Base-by-base conservation (phyloP, 2,888 invertebrate genomes). In the Calliphora vomitoria region DNA sequence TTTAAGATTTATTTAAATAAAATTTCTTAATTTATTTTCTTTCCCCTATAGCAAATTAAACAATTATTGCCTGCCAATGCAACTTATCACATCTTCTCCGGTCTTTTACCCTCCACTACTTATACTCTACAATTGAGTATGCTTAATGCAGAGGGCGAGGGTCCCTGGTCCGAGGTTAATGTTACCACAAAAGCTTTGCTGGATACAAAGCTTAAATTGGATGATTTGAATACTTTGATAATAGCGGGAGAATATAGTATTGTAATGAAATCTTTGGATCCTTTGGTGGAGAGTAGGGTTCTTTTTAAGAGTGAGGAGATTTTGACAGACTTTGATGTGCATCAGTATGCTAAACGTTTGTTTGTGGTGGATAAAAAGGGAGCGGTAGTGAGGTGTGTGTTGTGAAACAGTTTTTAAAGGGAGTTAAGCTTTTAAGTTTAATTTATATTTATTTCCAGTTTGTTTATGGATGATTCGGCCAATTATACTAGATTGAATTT, bases 121-220 rank as follows among this genome's bases (percentile, higher is more conserved):
- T 98, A 98, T 92, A 95, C 95, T 8, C 95, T 98, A n/a, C 95
- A 96, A 15, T 95, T 98, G 31, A 95, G 96, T 3, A 97, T 97
- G 96, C 95, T 96, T 89, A 98, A 98, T 91, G 95, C 95, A 2
- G 95, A 96, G 44, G 98, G 98, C 3, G 96, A 96, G 90, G 97
- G 98, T 3, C 98, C 98, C 0, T 93, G 95, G 6, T 96, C 96
- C 0, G 94, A 94, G 76, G 95, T 95, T 11, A 94, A 94, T 76
- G 95, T 97, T 15, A 95, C 95, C 6, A 97, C 97, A 0, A 96
- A 96, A 3, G 82, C 85, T 10, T 58, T 81, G 2, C 13, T 35
- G 4, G 6, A 35, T 0, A 35, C 35, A 47, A 53, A 8, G 0
- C 0, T 8, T 50, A 1, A 55, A 38, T 76, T 85, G 11, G 90